These are phyloP conservation scores for Silurus lanzhouensis DNA, from an alignment of 2,797 vertebrate genomes.

Conservation along the genomic window DNA sequence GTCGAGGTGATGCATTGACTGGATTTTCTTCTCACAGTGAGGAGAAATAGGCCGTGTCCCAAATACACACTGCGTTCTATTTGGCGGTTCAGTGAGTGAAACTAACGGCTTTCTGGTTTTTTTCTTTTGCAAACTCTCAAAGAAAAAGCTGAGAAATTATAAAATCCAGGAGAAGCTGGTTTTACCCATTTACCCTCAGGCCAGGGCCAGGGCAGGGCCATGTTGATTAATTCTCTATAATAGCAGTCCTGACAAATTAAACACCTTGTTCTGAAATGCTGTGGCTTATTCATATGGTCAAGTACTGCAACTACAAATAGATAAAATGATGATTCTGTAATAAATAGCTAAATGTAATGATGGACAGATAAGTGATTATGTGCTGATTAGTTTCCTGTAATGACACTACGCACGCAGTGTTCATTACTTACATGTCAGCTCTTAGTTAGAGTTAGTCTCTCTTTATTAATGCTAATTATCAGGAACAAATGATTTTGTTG, in stretches of 20 bases:
- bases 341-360: too few relatives aligned
- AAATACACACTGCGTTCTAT: slow-evolving; percentile 5
- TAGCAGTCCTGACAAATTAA: not conserved
- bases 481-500: not conserved
- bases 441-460: not conserved
- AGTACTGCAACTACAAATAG: too few relatives aligned
- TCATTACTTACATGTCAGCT: not conserved
- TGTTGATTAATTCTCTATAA: not conserved
- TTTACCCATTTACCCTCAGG: not conserved
- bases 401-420: not conserved
- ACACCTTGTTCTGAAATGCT: not conserved
- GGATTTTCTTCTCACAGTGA: not conserved
- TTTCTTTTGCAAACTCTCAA: not conserved
- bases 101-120: not conserved
- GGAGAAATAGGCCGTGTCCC: slow-evolving; percentile 17
- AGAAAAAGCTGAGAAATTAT: not conserved
- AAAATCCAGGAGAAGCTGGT: not conserved
- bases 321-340: not conserved
- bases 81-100: slow-evolving; percentile 3
- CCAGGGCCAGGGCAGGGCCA: too few relatives aligned
- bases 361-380: too few relatives aligned
- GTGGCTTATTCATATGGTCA: not conserved
- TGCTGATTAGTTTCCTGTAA: too few relatives aligned
- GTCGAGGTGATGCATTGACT: not conserved
- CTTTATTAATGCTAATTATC: not conserved